Percentiles rank a stretch among this genome's conserved stretches.
Conservation (phyloP, 2,797 vertebrate genomes). For the Catostomus latipinnis region DNA sequence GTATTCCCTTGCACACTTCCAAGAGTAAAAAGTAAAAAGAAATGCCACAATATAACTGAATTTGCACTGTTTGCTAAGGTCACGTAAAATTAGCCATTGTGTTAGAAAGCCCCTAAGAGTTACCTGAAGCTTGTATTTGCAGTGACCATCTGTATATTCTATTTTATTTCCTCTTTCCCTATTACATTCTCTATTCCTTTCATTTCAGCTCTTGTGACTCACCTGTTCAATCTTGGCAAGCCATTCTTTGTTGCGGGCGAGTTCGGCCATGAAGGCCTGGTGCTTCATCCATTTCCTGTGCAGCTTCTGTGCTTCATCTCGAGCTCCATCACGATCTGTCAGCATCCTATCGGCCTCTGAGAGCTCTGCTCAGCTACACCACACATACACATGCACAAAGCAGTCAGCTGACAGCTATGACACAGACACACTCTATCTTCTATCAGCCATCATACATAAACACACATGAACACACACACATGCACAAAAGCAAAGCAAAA, state of each 20-base stretch:
- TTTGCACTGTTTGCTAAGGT: background rate
- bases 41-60: too few relatives aligned
- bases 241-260: slow-evolving; percentile 95
- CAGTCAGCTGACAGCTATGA: slow-evolving; percentile 65
- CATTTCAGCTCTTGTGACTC: slow-evolving; percentile 55
- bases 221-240: slow-evolving; percentile 94
- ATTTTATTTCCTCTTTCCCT: background rate
- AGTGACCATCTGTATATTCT: background rate
- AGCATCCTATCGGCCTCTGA: slow-evolving; percentile 90
- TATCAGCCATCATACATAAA: slow-evolving; percentile 17
- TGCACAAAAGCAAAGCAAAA: slow-evolving; percentile 21
- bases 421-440: slow-evolving; percentile 33
- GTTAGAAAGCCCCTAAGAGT: background rate
- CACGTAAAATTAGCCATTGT: background rate
- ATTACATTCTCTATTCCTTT: background rate
- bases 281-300: slow-evolving; percentile 99
- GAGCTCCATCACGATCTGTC: slow-evolving; percentile 92
- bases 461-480: slow-evolving; percentile 4
- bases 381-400: slow-evolving; percentile 70
- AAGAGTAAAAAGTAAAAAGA: background rate
- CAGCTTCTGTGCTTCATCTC: slow-evolving; percentile 93
- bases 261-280: slow-evolving; percentile 94
- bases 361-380: slow-evolving; percentile 79
- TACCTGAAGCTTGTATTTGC: background rate
- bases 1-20: background rate